Base-by-base conservation (phyloP, 2,888 invertebrate genomes). In the Hecatera dysodea region DNA sequence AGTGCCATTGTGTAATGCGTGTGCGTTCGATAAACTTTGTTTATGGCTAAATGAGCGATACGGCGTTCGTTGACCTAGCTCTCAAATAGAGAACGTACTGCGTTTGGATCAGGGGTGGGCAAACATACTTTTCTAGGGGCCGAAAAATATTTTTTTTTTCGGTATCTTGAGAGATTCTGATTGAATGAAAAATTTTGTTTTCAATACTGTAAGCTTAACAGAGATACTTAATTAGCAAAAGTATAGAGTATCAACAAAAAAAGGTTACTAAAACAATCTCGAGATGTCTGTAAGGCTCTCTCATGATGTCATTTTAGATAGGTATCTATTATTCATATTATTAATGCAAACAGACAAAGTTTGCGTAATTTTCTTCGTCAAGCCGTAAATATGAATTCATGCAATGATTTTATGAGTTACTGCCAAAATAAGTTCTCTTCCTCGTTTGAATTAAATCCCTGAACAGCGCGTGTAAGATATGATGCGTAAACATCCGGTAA, bases 21-120 rank as follows among this genome's bases (percentile, higher is more conserved):
- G 85, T 90, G 87, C 93, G 94, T 93, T 93, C 94, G 93, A 94
- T 95, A 95, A 94, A 94, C 94, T 93, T 94, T 95, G 94, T 94
- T 94, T 94, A 93, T 92, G 90, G 93, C 93, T 92, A 94, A 94
- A 94, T 92, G 94, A 93, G 93, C 94, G 94, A 93, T 94, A 94
- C 90, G 85, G 85, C 85, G 95, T 91, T 85, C 93, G 87, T 92
- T 92, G 93, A 94, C 93, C 93, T 83, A 87, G 83, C 87, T 87
- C 90, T 92, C 89, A 90, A 92, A 92, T 90, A 90, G 92, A 90
- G 89, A 89, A 90, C 88, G 90, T 42, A 67, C 62, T 22, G 50
- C 29, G 62, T 39, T 86, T 79, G 90, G 91, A 93, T 91, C 52
- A 55, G 55, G 55, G 55, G 5, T 55, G 33, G 55, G n/a, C 22